Base-by-base conservation (phyloP, 2,888 invertebrate genomes). In the Pseudococcus viburni region DNA sequence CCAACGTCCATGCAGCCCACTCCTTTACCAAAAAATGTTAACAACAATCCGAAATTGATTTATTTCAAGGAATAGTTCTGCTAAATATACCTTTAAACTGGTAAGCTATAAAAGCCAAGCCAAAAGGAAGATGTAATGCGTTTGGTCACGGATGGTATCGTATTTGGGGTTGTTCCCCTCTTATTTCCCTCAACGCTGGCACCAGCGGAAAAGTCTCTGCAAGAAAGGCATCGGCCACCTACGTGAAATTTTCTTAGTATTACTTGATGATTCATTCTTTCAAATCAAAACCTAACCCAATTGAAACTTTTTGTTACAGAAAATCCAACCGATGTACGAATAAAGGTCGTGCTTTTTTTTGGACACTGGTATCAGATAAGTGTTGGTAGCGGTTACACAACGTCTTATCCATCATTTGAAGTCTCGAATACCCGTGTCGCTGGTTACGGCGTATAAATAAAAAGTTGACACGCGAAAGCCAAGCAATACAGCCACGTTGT, bases 391-490 rank as follows among this genome's bases (percentile, higher is more conserved):
- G 46, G 80, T 83, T 83, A 46, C 80, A 83, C 42, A 33, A 83
- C 80, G 46, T 83, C 80, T 83, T 83, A 83, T 83, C 80, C 80
- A 83, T 83, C 42, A 83, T 83, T 83, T 12, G 22, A 6, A 46
- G 80, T 46, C 42, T 42, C 3, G 46, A 46, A 83, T 46, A 83
- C 19, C 46, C 80, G 80, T 83, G 80, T 46, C 80, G 80, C 80
- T 83, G 80, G 80, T 83, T 83, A 83, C 80, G 46, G 46, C 33
- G 80, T 83, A 83, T 46, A 46, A 83, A 83, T 83, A 83, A 83
- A 73, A 83, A 83, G 80, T 83, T 83, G 80, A 83, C 80, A 83
- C 80, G 80, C 80, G 80, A 83, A 83, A 46, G 80, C 80, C 46
- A 83, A 46, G 80, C 80, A 46, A 83, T 83, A 83, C 80, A 83